phyloP scores from a whole-genome alignment of 2,888 invertebrate species.

The Sycophila texana region DNA sequence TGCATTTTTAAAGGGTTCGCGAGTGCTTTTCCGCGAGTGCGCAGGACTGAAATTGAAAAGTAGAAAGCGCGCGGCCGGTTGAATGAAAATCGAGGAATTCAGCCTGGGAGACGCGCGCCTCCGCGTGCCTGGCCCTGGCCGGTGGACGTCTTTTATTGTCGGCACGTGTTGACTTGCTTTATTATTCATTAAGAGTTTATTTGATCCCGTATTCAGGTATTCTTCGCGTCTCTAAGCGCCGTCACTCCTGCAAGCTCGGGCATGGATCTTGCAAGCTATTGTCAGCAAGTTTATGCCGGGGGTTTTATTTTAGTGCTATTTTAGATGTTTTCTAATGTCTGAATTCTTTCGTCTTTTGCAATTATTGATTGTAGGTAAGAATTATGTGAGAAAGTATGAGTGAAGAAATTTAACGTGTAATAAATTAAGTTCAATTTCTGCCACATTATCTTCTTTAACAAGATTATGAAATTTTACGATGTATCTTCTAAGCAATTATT shows the following conservation, averaged over 20 bases:
- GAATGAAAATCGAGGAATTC: slow-evolving; percentile 43
- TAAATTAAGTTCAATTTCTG: slow-evolving; percentile 18
- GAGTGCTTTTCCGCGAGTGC: slow-evolving; percentile 44
- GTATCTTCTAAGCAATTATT: slow-evolving; percentile 28
- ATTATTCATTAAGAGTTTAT: slow-evolving; percentile 43
- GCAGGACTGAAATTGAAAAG: slow-evolving; percentile 47
- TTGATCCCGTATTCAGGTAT: slow-evolving; percentile 2
- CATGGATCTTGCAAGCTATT: too few species aligned
- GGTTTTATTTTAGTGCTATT: too few species aligned
- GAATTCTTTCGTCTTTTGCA: too few species aligned
- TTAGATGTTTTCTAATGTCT: too few species aligned
- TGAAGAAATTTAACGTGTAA: too few species aligned
- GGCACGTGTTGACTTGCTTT: slow-evolving; percentile 44
- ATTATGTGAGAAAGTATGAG: too few species aligned
- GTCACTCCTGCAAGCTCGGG: background rate
- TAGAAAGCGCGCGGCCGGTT: slow-evolving; percentile 42
- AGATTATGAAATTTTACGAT: slow-evolving; percentile 45
- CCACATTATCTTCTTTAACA: background rate
- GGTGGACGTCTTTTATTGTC: slow-evolving; percentile 13
- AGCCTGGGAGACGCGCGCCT: background rate
- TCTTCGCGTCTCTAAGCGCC: slow-evolving; percentile 9
- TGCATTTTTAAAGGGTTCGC: slow-evolving; percentile 55
- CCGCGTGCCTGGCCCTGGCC: background rate
- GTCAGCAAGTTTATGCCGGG: too few species aligned
- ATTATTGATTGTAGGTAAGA: too few species aligned